These are phyloP conservation scores for Hypanus sabinus DNA, from an alignment of 2,113 vertebrate species.

Conservation along the genomic window DNA sequence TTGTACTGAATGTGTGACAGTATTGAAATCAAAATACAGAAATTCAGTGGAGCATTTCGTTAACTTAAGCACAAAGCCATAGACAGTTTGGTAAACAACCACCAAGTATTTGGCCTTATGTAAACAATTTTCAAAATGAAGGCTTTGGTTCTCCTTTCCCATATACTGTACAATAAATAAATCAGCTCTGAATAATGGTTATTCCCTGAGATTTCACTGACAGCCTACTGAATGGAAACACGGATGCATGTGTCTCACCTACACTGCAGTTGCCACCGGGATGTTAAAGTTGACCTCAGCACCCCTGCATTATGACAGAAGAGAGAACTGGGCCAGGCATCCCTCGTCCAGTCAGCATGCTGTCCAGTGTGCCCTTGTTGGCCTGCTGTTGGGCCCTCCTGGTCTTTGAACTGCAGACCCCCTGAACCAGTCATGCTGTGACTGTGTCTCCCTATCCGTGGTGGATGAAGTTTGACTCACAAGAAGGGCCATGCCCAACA, in stretches of 20 bases:
- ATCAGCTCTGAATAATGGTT: not conserved
- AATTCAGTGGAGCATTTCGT: not conserved
- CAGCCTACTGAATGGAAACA: not conserved
- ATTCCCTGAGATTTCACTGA: not conserved
- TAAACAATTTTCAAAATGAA: conserved; percentile 17
- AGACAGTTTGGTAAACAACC: not conserved
- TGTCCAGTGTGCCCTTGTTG: not conserved
- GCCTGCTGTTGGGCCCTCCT: not conserved
- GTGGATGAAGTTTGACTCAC: too few species aligned
- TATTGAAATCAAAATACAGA: not conserved
- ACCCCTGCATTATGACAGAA: not conserved
- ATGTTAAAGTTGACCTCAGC: not conserved
- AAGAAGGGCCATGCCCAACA: too few species aligned
- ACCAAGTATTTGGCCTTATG: not conserved
- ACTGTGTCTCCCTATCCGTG: too few species aligned
- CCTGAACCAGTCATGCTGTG: too few species aligned
- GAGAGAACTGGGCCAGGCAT: not conserved
- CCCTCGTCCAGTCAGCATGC: not conserved
- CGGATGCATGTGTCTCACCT: not conserved
- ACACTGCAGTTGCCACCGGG: not conserved
- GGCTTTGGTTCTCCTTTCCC: not conserved
- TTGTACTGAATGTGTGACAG: not conserved
- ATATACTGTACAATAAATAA: not conserved
- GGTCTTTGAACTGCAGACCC: too few species aligned
- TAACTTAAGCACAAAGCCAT: not conserved